phyloP scores from a whole-genome alignment of 2,888 invertebrate genomes.

The Dioctria linearis region DNA sequence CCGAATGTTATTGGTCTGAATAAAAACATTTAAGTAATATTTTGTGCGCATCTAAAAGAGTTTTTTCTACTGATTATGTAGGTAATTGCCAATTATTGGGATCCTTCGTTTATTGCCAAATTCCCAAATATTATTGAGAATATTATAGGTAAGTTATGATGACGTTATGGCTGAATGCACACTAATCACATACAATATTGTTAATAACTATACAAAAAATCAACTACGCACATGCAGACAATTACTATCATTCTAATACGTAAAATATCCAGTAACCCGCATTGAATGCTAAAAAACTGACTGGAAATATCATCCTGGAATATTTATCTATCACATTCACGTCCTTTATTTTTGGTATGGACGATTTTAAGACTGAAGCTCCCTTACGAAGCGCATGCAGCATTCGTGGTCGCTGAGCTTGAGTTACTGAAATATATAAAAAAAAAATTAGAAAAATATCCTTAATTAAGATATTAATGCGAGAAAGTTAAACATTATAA shows the following conservation, averaged over 20 bases:
- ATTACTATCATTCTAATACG: conserved; percentile 75
- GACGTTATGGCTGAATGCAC: conserved; percentile 24
- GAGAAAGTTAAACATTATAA: too few relatives aligned
- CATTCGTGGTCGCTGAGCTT: conserved; percentile 77
- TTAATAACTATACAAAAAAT: conserved; percentile 28
- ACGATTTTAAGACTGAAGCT: conserved; percentile 88
- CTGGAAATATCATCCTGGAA: conserved; percentile 95
- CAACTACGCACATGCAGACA: conserved; percentile 39
- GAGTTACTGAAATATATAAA: conserved; percentile 49
- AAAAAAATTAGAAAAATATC: background rate
- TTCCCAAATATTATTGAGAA: background rate
- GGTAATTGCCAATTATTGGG: background rate
- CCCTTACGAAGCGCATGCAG: conserved; percentile 87
- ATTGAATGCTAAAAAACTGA: conserved; percentile 96
- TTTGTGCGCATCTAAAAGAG: conserved; percentile 32
- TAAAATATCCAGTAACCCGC: conserved; percentile 97
- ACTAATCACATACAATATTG: conserved; percentile 24
- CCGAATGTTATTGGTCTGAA: background rate
- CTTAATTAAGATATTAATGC: too few relatives aligned
- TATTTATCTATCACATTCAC: conserved; percentile 99
- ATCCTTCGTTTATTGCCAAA: conserved; percentile 19
- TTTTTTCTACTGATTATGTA: background rate
- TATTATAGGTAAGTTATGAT: background rate
- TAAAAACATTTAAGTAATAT: background rate
- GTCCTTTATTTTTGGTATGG: conserved; percentile 96